Evolutionary conservation across 2,888 invertebrate genomes (phyloP).

Genomic region (Stenotaenia linearis): DNA sequence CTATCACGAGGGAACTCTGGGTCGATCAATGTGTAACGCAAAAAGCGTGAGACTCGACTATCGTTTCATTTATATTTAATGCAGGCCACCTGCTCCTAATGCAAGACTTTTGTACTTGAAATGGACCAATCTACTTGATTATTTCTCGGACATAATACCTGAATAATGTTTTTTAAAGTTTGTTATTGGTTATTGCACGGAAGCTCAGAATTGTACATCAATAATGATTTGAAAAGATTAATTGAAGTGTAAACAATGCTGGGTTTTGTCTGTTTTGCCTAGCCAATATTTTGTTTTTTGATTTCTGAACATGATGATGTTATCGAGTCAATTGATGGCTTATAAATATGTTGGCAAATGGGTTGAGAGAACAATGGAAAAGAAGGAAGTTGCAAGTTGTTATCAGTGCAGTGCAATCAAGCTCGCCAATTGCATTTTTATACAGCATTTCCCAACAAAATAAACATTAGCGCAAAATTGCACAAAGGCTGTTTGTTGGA

Average conservation of each 20-base stretch:
- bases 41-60: conserved; percentile 17
- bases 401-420: conserved; percentile 17
- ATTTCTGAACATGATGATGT: not conserved
- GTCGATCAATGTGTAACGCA: conserved; percentile 13
- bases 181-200: not conserved
- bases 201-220: no score
- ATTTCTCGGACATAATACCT: not conserved
- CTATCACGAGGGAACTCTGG: not conserved
- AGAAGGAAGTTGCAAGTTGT: conserved; percentile 18
- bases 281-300: no score
- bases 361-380: not conserved
- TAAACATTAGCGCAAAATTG: conserved; percentile 17
- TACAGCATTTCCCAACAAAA: not conserved
- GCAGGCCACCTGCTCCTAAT: conserved; percentile 15
- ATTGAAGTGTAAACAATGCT: not conserved
- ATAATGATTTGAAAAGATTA: no score
- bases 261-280: not conserved
- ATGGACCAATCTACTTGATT: conserved; percentile 6
- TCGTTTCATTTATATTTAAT: conserved; percentile 24
- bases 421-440: conserved; percentile 23
- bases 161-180: not conserved
- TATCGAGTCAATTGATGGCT: not conserved
- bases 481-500: conserved; percentile 8
- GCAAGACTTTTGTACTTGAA: not conserved
- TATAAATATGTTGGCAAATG: not conserved